These are phyloP conservation scores for Paradisaea rubra DNA, from an alignment of 2,113 vertebrate genomes.

Conservation along the genomic window DNA sequence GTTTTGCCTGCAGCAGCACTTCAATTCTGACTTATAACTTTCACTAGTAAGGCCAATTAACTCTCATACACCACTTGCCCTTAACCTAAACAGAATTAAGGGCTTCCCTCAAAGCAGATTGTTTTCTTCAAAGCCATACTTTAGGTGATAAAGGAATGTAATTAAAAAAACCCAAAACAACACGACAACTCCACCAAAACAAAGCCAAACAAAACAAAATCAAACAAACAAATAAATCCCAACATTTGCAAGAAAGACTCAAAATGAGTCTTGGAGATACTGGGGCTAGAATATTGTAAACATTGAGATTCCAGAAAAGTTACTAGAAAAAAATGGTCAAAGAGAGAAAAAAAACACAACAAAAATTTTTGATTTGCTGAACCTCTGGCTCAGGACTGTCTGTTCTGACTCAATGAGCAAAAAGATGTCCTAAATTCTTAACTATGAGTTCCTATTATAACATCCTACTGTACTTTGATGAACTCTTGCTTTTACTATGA, in stretches of 20 bases:
- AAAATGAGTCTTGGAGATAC: not conserved
- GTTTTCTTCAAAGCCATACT: conserved; percentile 8
- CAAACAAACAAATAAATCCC: not conserved
- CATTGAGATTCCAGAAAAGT: not conserved
- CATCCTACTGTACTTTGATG: not conserved
- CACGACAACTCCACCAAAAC: not conserved
- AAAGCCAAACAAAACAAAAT: not conserved
- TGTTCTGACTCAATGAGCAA: not conserved
- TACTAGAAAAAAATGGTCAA: not conserved
- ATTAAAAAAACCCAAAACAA: not conserved
- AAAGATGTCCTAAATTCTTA: not conserved
- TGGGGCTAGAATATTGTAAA: not conserved
- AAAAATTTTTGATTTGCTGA: not conserved
- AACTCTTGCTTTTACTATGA: not conserved
- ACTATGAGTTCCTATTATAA: not conserved
- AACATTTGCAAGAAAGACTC: not conserved
- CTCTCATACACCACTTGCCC: conserved; percentile 24
- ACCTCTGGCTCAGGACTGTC: not conserved
- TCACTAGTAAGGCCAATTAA: conserved; percentile 45
- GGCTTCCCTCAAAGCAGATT: conserved; percentile 42
- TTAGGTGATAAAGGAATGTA: conserved; percentile 32
- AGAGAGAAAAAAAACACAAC: not conserved
- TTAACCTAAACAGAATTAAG: conserved; percentile 49
- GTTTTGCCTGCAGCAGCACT: conserved; percentile 53
- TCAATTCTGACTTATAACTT: conserved; percentile 48